Conservation (phyloP, 2,113 vertebrate species). For the Helogale parvula region DNA sequence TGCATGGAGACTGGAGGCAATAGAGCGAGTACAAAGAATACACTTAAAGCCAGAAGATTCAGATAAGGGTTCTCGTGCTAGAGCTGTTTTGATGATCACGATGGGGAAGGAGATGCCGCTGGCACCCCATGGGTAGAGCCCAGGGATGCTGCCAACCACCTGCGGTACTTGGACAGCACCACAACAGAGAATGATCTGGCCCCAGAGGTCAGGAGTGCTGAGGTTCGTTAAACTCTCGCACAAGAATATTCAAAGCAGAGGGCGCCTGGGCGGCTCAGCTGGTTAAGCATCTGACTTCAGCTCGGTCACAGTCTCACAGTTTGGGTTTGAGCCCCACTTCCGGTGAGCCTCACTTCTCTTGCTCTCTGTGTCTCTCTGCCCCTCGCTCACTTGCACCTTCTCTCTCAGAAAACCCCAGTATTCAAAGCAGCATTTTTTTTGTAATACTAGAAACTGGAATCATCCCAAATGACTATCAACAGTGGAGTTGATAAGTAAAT, state of each 20-base stretch:
- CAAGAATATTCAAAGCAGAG: background rate
- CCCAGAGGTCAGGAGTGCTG: rapidly evolving
- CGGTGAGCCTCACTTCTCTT: too few species aligned
- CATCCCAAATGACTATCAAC: background rate
- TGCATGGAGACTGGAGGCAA: background rate
- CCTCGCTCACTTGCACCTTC: too few species aligned
- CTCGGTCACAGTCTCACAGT: too few species aligned
- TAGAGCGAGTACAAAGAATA: background rate
- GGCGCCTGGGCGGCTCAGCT: too few species aligned
- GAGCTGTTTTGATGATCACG: too few species aligned
- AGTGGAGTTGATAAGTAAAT: background rate
- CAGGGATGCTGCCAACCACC: background rate
- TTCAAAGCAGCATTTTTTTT: background rate
- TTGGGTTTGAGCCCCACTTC: too few species aligned
- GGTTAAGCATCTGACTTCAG: too few species aligned
- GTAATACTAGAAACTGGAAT: background rate
- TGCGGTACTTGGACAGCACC: background rate
- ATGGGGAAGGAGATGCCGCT: background rate
- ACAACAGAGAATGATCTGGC: background rate
- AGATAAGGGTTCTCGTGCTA: background rate
- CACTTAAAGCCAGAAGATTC: background rate
- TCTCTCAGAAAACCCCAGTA: too few species aligned
- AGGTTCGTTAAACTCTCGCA: too few species aligned
- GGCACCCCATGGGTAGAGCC: background rate
- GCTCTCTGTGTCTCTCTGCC: too few species aligned